phyloP scores from a whole-genome alignment of 2,113 vertebrate genomes.

The Numida meleagris region DNA sequence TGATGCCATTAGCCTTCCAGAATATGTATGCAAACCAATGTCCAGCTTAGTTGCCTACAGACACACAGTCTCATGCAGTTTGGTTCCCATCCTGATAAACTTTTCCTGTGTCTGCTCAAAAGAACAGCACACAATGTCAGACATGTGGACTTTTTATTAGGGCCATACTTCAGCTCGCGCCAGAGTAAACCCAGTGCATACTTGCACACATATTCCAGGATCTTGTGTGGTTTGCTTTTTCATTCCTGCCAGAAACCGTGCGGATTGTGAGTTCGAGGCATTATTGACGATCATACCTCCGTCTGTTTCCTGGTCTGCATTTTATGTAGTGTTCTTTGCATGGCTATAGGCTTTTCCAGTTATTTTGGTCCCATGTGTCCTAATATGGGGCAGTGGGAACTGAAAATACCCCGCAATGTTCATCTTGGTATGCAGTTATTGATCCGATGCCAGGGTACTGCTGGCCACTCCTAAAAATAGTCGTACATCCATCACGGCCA shows the following conservation, averaged over 20 bases:
- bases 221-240: not conserved
- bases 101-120: not conserved
- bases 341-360: not conserved
- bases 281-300: not conserved
- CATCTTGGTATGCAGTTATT: not conserved
- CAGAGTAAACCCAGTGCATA: not conserved
- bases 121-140: not conserved
- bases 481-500: not conserved
- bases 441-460: not conserved
- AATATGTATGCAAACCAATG: fast-evolving
- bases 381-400: conserved; percentile 16
- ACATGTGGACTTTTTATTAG: not conserved
- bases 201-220: not conserved
- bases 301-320: not conserved
- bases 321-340: not conserved
- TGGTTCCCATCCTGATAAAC: not conserved
- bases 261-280: not conserved
- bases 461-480: conserved; percentile 22
- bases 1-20: not conserved
- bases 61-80: not conserved
- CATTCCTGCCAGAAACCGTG: not conserved
- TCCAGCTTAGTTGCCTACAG: not conserved
- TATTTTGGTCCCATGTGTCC: conserved; percentile 23
- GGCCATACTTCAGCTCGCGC: not conserved
- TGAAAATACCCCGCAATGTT: not conserved